Conservation (phyloP, 2,888 invertebrate genomes). For the Agrochola litura region DNA sequence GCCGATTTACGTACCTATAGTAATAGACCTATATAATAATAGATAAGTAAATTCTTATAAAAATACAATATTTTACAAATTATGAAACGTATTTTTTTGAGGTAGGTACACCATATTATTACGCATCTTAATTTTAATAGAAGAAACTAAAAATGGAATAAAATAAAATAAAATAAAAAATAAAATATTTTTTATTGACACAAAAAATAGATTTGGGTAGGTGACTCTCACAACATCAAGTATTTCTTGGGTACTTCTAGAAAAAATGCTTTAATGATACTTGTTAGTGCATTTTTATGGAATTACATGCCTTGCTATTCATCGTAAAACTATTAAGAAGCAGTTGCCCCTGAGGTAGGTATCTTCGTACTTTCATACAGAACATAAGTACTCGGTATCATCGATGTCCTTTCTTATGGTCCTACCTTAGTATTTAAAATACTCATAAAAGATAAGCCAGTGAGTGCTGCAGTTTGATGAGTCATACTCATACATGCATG, state of each 20-base stretch:
- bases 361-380: not conserved
- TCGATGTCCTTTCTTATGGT: not conserved
- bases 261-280: too few species aligned
- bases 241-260: not conserved
- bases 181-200: too few species aligned
- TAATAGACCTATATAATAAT: not conserved
- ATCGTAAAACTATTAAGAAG: not conserved
- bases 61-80: not conserved
- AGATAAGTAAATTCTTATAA: not conserved
- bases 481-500: slow-evolving; percentile 30
- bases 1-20: not conserved
- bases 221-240: not conserved
- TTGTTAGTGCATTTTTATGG: not conserved
- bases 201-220: too few species aligned
- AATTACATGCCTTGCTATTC: not conserved
- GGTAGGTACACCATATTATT: too few species aligned
- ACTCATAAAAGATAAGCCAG: slow-evolving; percentile 36
- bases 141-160: not conserved
- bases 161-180: too few species aligned
- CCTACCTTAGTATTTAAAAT: slow-evolving; percentile 10
- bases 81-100: not conserved
- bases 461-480: slow-evolving; percentile 28
- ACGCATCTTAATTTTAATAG: not conserved
- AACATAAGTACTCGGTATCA: not conserved
- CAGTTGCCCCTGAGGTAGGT: not conserved